Percentiles rank a stretch among this genome's conserved stretches.
phyloP scores from a whole-genome alignment of 2,797 vertebrate species.

The Rhinella marina region DNA sequence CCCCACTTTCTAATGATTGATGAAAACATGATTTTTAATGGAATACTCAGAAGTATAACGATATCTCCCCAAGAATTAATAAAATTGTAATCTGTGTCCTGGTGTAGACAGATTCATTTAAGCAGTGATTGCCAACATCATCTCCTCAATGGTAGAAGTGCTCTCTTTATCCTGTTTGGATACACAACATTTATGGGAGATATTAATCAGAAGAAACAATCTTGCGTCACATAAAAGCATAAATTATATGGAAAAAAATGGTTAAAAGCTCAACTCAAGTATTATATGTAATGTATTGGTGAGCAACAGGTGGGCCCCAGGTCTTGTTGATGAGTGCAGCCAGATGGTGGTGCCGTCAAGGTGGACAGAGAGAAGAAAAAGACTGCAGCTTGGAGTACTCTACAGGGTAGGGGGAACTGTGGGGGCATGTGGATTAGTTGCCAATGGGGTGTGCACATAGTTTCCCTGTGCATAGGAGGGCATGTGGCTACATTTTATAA shows the following conservation, averaged over 20 bases:
- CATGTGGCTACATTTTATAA: too few relatives aligned
- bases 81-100: neutral
- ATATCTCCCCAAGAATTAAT: neutral
- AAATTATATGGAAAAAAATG: neutral
- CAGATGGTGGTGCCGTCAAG: too few relatives aligned
- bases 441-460: too few relatives aligned
- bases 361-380: too few relatives aligned
- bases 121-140: neutral
- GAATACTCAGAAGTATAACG: neutral
- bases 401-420: too few relatives aligned
- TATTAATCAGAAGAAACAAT: neutral
- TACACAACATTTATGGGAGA: neutral
- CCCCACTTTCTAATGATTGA: neutral
- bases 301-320: too few relatives aligned
- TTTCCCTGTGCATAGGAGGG: too few relatives aligned
- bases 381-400: too few relatives aligned
- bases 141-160: slow-evolving; percentile 23
- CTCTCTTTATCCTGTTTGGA: slow-evolving; percentile 39
- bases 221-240: neutral
- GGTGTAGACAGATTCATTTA: neutral
- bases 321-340: too few relatives aligned
- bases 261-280: too few relatives aligned
- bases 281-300: too few relatives aligned
- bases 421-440: too few relatives aligned
- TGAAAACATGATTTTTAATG: neutral